phyloP scores from a whole-genome alignment of 2,888 invertebrate genomes.

The Homarus gammarus region DNA sequence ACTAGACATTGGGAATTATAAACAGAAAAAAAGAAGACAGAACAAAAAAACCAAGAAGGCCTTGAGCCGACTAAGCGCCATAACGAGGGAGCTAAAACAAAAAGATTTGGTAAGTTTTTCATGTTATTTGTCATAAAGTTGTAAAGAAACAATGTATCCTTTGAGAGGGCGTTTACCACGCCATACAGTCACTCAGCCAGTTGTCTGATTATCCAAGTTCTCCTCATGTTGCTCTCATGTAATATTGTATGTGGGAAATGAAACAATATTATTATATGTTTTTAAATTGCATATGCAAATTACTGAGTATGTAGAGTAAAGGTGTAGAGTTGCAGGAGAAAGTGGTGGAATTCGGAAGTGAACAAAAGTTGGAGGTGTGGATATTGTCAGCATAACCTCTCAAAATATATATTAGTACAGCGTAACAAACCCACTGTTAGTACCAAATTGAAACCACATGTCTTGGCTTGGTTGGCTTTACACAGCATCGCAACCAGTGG shows the following conservation, averaged over 20 bases:
- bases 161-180: background rate
- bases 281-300: background rate
- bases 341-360: too few relatives aligned
- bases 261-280: background rate
- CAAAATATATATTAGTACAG: too few relatives aligned
- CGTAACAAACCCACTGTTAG: too few relatives aligned
- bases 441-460: too few relatives aligned
- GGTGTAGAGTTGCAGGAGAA: too few relatives aligned
- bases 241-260: background rate
- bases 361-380: too few relatives aligned
- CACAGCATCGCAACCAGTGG: too few relatives aligned
- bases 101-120: background rate
- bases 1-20: background rate
- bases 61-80: background rate
- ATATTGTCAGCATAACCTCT: too few relatives aligned
- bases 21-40: background rate
- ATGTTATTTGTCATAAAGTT: too few relatives aligned
- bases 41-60: background rate
- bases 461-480: too few relatives aligned
- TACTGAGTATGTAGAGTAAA: too few relatives aligned
- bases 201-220: background rate
- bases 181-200: background rate
- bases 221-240: background rate
- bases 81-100: background rate
- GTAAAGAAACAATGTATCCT: background rate